These are phyloP conservation scores for Volucella bombylans DNA, from an alignment of 2,888 invertebrate species.

Conservation along the genomic window DNA sequence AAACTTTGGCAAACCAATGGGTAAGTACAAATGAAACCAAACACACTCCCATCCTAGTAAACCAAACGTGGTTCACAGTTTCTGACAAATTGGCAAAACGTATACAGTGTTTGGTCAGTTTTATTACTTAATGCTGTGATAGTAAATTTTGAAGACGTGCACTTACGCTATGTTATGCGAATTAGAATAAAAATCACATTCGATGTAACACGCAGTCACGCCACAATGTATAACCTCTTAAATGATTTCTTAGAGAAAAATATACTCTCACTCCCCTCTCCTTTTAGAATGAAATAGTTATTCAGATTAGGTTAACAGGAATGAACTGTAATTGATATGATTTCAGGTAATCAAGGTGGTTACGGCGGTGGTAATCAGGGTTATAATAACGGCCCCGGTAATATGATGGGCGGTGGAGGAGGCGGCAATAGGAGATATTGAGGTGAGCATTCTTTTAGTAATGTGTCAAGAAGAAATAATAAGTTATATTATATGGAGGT, in stretches of 20 bases:
- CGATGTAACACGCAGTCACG: slow-evolving; percentile 82
- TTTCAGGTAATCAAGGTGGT: slow-evolving; percentile 71
- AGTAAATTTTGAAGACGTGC: slow-evolving; percentile 78
- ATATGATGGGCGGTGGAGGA: slow-evolving; percentile 68
- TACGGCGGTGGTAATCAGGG: slow-evolving; percentile 68
- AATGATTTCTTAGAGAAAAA: neutral
- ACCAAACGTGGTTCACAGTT: slow-evolving; percentile 34
- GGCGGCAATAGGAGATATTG: slow-evolving; percentile 69
- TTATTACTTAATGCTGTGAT: slow-evolving; percentile 78
- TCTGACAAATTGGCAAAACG: slow-evolving; percentile 69
- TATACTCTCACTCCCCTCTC: neutral
- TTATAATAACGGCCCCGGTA: slow-evolving; percentile 62
- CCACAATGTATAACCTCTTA: slow-evolving; percentile 76
- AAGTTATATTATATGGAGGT: neutral
- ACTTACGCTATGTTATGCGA: slow-evolving; percentile 82
- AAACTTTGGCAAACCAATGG: slow-evolving; percentile 63
- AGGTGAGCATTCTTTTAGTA: slow-evolving; percentile 50
- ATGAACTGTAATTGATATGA: slow-evolving; percentile 12
- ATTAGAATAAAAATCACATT: slow-evolving; percentile 76
- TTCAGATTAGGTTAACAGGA: slow-evolving; percentile 40
- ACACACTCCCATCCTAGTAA: neutral
- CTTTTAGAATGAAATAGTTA: slow-evolving; percentile 6
- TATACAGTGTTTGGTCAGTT: slow-evolving; percentile 76
- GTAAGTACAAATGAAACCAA: slow-evolving; percentile 30
- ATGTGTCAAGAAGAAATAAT: slow-evolving; percentile 1